Evolutionary conservation across 2,797 vertebrate species (phyloP).

Genomic region (Myioborus melanocephalus): DNA sequence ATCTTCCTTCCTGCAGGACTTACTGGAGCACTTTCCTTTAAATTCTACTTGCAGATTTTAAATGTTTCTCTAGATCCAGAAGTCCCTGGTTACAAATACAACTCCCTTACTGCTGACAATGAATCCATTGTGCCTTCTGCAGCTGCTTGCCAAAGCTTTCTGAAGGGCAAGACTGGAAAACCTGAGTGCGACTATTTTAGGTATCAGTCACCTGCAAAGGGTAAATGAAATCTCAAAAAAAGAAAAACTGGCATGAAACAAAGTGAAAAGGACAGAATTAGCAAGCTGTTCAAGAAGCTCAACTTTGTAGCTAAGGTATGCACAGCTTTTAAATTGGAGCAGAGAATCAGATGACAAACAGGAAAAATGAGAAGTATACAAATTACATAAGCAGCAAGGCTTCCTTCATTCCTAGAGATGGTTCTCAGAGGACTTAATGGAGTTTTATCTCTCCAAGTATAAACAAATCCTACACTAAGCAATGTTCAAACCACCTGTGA

Average conservation of each 20-base stretch:
- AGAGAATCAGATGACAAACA: neutral
- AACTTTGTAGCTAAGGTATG: neutral
- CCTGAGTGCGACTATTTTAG: neutral
- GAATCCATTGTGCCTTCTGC: neutral
- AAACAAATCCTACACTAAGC: neutral
- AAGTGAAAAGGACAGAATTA: neutral
- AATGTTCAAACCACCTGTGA: neutral
- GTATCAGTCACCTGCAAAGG: neutral
- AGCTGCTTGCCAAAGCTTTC: neutral
- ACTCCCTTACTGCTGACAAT: neutral
- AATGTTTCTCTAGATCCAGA: neutral
- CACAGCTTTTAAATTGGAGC: neutral
- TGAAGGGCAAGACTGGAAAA: slow-evolving; percentile 2
- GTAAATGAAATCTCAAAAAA: neutral
- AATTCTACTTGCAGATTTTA: neutral
- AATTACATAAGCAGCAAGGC: neutral
- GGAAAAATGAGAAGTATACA: neutral
- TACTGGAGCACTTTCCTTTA: neutral
- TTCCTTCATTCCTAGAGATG: slow-evolving; percentile 5
- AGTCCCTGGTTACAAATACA: neutral
- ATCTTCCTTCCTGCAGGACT: neutral
- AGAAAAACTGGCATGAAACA: neutral
- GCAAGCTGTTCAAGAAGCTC: neutral
- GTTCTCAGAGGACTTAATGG: neutral
- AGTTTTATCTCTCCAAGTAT: neutral